phyloP scores from a whole-genome alignment of 2,888 invertebrate genomes.

The Dryobotodes eremita region DNA sequence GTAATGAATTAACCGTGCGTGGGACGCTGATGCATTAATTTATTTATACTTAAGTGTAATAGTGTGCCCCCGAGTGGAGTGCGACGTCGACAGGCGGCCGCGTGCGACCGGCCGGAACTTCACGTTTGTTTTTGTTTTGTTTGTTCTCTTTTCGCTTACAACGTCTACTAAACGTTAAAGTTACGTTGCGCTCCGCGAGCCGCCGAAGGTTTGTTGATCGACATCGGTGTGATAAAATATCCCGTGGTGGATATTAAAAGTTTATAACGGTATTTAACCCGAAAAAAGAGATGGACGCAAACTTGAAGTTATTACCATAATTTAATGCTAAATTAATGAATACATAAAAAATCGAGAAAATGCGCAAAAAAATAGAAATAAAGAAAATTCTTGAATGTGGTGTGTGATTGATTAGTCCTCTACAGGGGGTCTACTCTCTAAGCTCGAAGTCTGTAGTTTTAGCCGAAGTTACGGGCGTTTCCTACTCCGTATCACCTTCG shows the following conservation, averaged over 20 bases:
- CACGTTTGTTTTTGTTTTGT: conserved; percentile 89
- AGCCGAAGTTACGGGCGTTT: too few species aligned
- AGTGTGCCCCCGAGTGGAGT: conserved; percentile 58
- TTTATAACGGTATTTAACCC: conserved; percentile 81
- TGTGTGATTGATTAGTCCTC: conserved; percentile 89
- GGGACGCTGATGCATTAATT: conserved; percentile 74
- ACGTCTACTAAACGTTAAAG: conserved; percentile 78
- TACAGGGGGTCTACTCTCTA: conserved; percentile 43
- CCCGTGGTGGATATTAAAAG: conserved; percentile 79
- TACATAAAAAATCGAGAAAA: conserved; percentile 84
- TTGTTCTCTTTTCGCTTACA: conserved; percentile 88
- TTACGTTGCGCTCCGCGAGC: conserved; percentile 80
- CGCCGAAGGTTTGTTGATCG: conserved; percentile 78
- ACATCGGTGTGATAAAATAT: conserved; percentile 78
- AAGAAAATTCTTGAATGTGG: conserved; percentile 89
- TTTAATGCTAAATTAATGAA: conserved; percentile 91
- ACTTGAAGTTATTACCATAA: conserved; percentile 89
- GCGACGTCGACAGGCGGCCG: conserved; percentile 65
- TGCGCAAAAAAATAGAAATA: conserved; percentile 89
- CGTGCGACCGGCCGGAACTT: conserved; percentile 80
- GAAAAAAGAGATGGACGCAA: conserved; percentile 86
- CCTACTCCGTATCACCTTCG: too few species aligned
- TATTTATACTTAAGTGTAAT: conserved; percentile 74
- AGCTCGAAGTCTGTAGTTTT: too few species aligned
- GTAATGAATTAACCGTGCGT: conserved; percentile 71